Conservation (phyloP, 2,113 vertebrate species). For the Oxygymnocypris stewartii region DNA sequence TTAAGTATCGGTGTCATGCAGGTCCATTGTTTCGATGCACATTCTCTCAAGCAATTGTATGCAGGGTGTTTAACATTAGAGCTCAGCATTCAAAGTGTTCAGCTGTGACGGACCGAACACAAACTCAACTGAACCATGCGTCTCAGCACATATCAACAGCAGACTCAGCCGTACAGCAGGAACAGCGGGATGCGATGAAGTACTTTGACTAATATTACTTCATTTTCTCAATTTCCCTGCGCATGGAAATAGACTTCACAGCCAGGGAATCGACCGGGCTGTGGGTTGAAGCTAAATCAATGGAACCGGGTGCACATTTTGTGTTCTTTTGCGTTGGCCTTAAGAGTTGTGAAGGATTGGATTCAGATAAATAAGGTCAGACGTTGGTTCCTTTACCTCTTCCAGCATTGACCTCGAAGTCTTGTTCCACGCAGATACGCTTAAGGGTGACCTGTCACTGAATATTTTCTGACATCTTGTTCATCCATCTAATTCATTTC, state of each 20-base stretch:
- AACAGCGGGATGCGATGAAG: not conserved
- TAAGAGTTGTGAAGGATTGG: slow-evolving; percentile 2
- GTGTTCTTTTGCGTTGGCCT: not conserved
- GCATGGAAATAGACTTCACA: not conserved
- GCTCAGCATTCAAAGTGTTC: not conserved
- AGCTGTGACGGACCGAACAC: slow-evolving; percentile 13
- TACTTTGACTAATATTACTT: not conserved
- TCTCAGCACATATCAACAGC: slow-evolving; percentile 31
- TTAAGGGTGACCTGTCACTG: slow-evolving; percentile 39
- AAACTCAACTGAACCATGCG: slow-evolving; percentile 22
- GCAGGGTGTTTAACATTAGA: slow-evolving; percentile 43
- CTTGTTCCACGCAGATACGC: not conserved
- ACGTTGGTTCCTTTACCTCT: not conserved
- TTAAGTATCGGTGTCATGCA: slow-evolving; percentile 65
- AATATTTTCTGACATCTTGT: slow-evolving; percentile 29
- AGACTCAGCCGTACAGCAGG: slow-evolving; percentile 7
- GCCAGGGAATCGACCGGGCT: not conserved
- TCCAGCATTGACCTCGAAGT: not conserved
- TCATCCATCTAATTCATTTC: slow-evolving; percentile 35
- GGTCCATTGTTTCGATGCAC: slow-evolving; percentile 52
- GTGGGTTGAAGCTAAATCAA: slow-evolving; percentile 32
- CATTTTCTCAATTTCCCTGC: not conserved
- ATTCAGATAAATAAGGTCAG: slow-evolving; percentile 36
- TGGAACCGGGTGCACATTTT: not conserved
- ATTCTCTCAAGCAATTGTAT: slow-evolving; percentile 50